A percentile compares a stretch with the other conserved stretches of the same genome.
phyloP scores from a whole-genome alignment of 2,113 vertebrate species.

The Tichodroma muraria region DNA sequence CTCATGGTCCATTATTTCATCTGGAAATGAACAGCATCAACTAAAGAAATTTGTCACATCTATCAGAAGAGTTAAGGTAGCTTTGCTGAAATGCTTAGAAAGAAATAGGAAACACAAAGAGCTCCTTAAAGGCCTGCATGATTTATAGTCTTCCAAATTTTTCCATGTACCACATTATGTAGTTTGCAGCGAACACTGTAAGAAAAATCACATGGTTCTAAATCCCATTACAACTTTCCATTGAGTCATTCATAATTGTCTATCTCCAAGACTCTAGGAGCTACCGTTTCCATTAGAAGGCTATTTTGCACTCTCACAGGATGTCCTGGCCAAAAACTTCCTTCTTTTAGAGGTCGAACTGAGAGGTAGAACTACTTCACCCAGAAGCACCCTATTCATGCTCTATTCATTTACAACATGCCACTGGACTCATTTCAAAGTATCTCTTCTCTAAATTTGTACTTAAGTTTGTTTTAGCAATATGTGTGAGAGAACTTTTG shows the following conservation, averaged over 20 bases:
- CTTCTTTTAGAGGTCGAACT: background rate
- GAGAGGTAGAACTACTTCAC: background rate
- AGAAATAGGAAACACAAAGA: background rate
- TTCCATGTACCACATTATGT: background rate
- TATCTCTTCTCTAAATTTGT: background rate
- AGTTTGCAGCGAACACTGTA: background rate
- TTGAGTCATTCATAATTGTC: slow-evolving; percentile 35
- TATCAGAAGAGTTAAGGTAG: slow-evolving; percentile 13
- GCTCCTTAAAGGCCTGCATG: slow-evolving; percentile 18
- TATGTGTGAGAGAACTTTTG: background rate
- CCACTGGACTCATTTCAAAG: background rate
- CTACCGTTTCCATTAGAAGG: background rate
- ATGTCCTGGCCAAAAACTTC: background rate
- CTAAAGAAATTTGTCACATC: background rate
- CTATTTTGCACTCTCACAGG: background rate
- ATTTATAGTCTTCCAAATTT: slow-evolving; percentile 36
- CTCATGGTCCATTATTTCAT: background rate
- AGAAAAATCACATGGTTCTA: slow-evolving; percentile 48
- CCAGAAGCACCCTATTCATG: background rate
- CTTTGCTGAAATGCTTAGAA: background rate
- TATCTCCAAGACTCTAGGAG: background rate
- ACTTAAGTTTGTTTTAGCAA: background rate
- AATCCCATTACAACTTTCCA: slow-evolving; percentile 39
- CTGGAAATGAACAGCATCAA: background rate
- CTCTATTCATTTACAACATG: background rate